Conservation (phyloP, 1,140 invertebrate genomes). For the Drosophila mayri region DNA sequence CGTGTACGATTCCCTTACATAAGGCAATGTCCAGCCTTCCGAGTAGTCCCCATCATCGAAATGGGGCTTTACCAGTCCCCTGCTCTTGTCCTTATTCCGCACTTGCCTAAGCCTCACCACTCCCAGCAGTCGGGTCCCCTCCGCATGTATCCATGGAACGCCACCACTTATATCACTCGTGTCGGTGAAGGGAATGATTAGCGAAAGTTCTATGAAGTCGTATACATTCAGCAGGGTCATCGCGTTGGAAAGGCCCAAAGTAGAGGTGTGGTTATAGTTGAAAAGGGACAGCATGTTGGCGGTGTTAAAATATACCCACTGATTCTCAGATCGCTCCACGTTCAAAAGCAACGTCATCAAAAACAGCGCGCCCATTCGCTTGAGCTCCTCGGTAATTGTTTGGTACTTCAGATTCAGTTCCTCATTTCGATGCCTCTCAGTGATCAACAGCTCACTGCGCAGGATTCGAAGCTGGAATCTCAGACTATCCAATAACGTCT, state of each 20-base stretch:
- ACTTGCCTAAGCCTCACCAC: slow-evolving; percentile 67
- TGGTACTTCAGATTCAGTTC: slow-evolving; percentile 59
- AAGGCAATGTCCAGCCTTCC: slow-evolving; percentile 57
- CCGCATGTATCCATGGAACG: slow-evolving; percentile 36
- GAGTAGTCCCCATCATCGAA: slow-evolving; percentile 29
- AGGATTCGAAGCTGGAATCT: slow-evolving; percentile 32
- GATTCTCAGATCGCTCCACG: slow-evolving; percentile 1
- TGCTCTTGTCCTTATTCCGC: not conserved
- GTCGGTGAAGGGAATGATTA: slow-evolving; percentile 48
- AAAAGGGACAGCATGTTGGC: not conserved
- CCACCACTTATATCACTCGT: not conserved
- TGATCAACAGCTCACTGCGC: slow-evolving; percentile 40
- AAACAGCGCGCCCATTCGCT: slow-evolving; percentile 53
- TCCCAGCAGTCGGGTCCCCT: slow-evolving; percentile 42
- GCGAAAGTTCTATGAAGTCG: slow-evolving; percentile 27
- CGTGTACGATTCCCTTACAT: slow-evolving; percentile 44
- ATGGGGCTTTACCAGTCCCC: slow-evolving; percentile 5
- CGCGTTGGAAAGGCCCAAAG: slow-evolving; percentile 23
- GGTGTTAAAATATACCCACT: slow-evolving; percentile 47
- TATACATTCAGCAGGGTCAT: slow-evolving; percentile 34
- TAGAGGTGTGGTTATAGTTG: slow-evolving; percentile 1
- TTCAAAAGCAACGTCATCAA: slow-evolving; percentile 33
- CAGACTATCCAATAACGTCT: slow-evolving; percentile 35
- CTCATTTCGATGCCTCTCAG: slow-evolving; percentile 60
- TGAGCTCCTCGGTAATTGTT: slow-evolving; percentile 50